Percentiles rank a stretch among this genome's conserved stretches.
phyloP scores from a whole-genome alignment of 2,797 vertebrate species.

The Gymnocypris eckloni region DNA sequence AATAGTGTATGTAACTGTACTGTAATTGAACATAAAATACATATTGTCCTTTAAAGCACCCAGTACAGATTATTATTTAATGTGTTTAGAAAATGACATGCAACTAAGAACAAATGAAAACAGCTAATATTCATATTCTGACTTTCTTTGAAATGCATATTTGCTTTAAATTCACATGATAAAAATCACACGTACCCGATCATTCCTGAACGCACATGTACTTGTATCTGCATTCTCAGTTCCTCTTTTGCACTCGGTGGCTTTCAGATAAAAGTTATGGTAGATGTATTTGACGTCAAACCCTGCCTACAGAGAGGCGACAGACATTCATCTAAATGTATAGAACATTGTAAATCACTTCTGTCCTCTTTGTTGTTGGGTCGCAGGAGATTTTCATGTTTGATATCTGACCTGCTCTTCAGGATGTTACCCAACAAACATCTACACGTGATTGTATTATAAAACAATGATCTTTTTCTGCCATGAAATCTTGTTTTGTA shows the following conservation, averaged over 20 bases:
- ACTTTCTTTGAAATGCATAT: background rate
- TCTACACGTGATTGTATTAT: background rate
- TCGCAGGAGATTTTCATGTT: background rate
- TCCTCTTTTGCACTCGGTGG: conserved; percentile 74
- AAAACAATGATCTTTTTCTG: background rate
- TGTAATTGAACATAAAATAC: background rate
- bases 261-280: conserved; percentile 77
- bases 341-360: background rate
- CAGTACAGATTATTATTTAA: background rate
- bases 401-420: background rate
- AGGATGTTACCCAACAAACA: background rate
- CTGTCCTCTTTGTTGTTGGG: background rate
- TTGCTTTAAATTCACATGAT: background rate
- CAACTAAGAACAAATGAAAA: background rate
- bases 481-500: background rate
- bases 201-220: conserved; percentile 73
- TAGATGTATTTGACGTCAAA: conserved; percentile 73
- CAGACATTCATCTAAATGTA: background rate
- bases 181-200: conserved; percentile 69
- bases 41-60: background rate
- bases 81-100: background rate
- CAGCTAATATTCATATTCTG: background rate
- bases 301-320: conserved; percentile 67
- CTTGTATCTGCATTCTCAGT: conserved; percentile 50
- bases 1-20: background rate